Evolutionary conservation across 2,113 vertebrate genomes (phyloP).

Genomic region (Rhea americana): DNA sequence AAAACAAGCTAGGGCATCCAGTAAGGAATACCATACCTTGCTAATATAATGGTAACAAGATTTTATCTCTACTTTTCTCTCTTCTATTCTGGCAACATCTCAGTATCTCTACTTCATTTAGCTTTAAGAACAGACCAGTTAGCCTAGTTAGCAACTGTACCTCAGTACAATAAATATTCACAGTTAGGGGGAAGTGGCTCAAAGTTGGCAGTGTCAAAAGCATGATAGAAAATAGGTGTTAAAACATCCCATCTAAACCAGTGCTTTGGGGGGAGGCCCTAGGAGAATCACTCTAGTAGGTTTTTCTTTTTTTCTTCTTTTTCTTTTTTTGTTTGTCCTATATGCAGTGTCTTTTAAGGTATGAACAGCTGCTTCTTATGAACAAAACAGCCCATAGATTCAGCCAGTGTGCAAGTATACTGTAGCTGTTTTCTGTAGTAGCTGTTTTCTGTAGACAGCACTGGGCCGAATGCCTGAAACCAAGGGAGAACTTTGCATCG

Average conservation of each 20-base stretch:
- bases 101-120: neutral
- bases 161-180: neutral
- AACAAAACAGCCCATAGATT: neutral
- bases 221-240: neutral
- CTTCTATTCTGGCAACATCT: neutral
- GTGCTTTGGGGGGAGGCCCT: neutral
- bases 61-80: neutral
- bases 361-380: neutral
- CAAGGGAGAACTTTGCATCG: neutral
- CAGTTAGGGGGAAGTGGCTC: neutral
- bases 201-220: neutral
- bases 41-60: neutral
- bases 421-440: neutral
- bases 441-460: neutral
- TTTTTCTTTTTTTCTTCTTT: neutral
- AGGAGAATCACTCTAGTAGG: neutral
- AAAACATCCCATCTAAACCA: neutral
- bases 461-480: neutral
- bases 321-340: neutral
- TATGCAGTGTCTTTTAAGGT: neutral
- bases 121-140: slow-evolving; percentile 27
- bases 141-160: neutral
- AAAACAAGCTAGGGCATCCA: neutral
- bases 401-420: neutral
- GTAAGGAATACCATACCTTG: neutral